Percentiles rank a stretch among this genome's conserved stretches.
Conservation (phyloP, 2,113 vertebrate genomes). For the Vombatus ursinus region DNA sequence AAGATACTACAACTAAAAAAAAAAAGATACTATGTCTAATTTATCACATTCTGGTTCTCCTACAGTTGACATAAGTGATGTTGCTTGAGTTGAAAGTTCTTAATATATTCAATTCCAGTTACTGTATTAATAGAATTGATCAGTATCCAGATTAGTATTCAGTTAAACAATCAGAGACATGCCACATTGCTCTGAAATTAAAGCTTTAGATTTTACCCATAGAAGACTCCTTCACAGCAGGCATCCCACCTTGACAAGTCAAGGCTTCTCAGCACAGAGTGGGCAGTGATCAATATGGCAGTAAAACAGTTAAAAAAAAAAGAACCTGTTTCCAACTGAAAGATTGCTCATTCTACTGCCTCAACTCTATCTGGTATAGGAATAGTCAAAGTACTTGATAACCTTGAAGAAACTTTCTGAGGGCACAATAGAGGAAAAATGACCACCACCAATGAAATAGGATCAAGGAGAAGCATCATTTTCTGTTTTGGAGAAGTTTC, state of each 20-base stretch:
- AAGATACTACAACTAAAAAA: not conserved
- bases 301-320: no score
- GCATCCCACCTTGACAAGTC: not conserved
- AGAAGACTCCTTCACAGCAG: not conserved
- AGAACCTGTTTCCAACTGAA: not conserved
- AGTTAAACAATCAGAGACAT: not conserved
- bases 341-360: not conserved
- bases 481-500: not conserved
- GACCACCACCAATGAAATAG: not conserved
- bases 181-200: not conserved
- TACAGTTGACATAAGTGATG: not conserved
- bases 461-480: not conserved
- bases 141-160: not conserved
- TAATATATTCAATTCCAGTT: not conserved
- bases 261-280: not conserved
- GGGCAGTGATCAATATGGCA: no score
- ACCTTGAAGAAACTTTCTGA: not conserved
- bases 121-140: not conserved
- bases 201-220: not conserved
- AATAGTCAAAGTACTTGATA: not conserved
- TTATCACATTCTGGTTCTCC: not conserved
- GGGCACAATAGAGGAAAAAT: not conserved
- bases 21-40: not conserved
- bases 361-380: not conserved
- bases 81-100: not conserved